These are phyloP conservation scores for Labeo calbasu DNA, from an alignment of 2,797 vertebrate genomes.

Conservation along the genomic window DNA sequence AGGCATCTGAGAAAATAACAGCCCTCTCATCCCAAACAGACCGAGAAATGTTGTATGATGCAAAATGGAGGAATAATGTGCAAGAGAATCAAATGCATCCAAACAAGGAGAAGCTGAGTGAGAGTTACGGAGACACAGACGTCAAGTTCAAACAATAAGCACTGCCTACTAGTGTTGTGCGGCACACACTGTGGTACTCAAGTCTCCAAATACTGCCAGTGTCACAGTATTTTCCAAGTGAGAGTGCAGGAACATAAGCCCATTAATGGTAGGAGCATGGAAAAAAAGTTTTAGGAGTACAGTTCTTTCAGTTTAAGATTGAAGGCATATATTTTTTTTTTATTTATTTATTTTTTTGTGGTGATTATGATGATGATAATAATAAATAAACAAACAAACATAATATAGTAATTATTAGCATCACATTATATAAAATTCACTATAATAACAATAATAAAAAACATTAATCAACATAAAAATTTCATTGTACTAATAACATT, in stretches of 20 bases:
- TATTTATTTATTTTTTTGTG: not conserved
- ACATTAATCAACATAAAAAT: not conserved
- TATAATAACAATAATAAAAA: not conserved
- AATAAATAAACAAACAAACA: not conserved
- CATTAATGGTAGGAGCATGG: not conserved
- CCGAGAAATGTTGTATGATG: slow-evolving; percentile 57
- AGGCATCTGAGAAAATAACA: slow-evolving; percentile 60
- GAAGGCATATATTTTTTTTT: not conserved
- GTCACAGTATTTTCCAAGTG: not conserved
- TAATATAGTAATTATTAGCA: not conserved
- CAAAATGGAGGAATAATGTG: slow-evolving; percentile 63
- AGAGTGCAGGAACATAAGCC: not conserved
- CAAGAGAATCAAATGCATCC: slow-evolving; percentile 49
- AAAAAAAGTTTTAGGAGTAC: not conserved
- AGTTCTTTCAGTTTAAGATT: not conserved
- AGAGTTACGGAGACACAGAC: not conserved
- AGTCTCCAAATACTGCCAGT: not conserved
- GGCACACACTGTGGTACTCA: not conserved
- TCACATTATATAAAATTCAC: not conserved
- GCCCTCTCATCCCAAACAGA: slow-evolving; percentile 54
- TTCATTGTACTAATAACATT: not conserved
- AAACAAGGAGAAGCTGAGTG: slow-evolving; percentile 21
- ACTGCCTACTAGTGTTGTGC: not conserved
- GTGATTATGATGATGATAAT: no score
- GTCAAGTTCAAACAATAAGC: slow-evolving; percentile 13